Base-by-base conservation (phyloP, 2,113 vertebrate genomes). In the Entelurus aequoreus region DNA sequence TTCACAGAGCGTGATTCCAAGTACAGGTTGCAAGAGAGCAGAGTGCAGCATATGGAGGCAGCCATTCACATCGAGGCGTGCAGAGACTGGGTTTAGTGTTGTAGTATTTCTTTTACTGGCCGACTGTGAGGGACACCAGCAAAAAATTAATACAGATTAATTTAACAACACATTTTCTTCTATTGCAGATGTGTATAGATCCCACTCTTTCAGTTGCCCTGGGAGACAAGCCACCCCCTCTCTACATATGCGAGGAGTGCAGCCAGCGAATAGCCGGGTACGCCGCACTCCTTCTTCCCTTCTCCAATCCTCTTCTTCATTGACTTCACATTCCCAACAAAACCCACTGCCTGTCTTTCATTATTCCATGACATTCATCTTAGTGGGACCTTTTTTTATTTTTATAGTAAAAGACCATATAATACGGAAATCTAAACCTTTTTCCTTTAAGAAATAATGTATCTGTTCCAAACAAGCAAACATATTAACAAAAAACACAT, bases 241-340 rank as follows among this genome's bases (percentile, higher is more conserved):
- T 99, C 12, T 98, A 98, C 71, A 95, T 99, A 73, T 99, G 97
- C 77, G 95, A 98, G 83, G 97, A 99, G 83, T 99, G 97, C 88
- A 98, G 95, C 82, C 94, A 99, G 84, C 93, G 94, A 85, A 97
- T 99, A 75, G 92, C 96, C 60, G 95, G 97, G 97, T 99, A 82
- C 54, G 88, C 50, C 48, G 65, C 68, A 63, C 47, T 62, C 58
- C 9, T 21, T 21, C 44, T 48, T 56, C 68, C 21, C 60, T 21
- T 52, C 35, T 48, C 2, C 8, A 51, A 56, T 67, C 56, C 19
- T 56, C 50, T 64, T 40, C 49, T 63, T 66, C 37, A 71, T 40
- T 56, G 48, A 54, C 36, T 54, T 58, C 49, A 68, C 66, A 54
- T 62, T 75, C 55, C 62, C 72, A 70, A 61, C 69, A 77, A 69